These are phyloP conservation scores for Harpagifer antarcticus DNA, from an alignment of 2,797 vertebrate species.

Conservation along the genomic window DNA sequence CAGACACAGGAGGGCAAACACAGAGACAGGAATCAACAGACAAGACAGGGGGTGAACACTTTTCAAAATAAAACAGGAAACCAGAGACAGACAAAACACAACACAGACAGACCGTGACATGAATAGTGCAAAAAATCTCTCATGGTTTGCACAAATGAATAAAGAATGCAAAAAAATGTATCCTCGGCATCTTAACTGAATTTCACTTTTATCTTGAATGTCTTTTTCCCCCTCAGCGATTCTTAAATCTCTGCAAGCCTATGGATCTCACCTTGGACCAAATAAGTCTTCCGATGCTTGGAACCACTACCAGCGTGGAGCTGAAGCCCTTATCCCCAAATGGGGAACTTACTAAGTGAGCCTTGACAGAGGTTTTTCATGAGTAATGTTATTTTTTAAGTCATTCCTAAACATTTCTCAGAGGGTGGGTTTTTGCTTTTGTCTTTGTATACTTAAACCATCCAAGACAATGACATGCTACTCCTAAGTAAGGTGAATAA, in stretches of 20 bases:
- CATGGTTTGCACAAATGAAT: not conserved
- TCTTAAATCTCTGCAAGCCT: constrained; percentile 62
- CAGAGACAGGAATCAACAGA: too few relatives aligned
- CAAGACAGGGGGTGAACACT: too few relatives aligned
- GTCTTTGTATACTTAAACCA: too few relatives aligned
- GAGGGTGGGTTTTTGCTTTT: not conserved
- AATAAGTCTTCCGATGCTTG: not conserved
- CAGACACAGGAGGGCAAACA: too few relatives aligned
- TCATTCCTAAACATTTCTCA: not conserved
- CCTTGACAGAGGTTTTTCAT: not conserved
- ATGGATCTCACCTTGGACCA: constrained; percentile 13
- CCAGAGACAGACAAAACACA: too few relatives aligned
- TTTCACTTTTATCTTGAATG: not conserved
- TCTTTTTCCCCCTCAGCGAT: constrained; percentile 48
- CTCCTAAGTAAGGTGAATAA: not conserved
- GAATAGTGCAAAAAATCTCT: not conserved
- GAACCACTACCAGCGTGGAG: constrained; percentile 18
- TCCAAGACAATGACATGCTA: too few relatives aligned
- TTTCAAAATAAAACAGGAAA: too few relatives aligned
- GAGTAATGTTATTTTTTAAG: not conserved
- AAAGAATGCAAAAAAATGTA: not conserved
- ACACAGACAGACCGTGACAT: too few relatives aligned
- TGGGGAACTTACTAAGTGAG: not conserved
- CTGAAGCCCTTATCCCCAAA: constrained; percentile 38
- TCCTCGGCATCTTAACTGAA: not conserved